Conservation (phyloP, 2,797 vertebrate species). For the Acanthurus leucopareius region DNA sequence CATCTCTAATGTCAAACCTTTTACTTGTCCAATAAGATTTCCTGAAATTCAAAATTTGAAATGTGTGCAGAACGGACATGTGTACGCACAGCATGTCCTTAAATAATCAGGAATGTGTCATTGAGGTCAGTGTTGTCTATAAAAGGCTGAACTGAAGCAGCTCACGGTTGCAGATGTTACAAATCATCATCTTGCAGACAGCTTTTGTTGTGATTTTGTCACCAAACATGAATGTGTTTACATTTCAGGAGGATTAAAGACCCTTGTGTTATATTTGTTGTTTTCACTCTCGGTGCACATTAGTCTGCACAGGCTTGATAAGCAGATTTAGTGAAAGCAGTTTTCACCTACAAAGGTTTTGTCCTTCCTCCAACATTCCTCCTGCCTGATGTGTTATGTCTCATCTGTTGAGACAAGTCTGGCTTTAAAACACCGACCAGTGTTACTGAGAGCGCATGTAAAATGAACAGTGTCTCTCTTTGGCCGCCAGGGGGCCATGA, state of each 20-base stretch:
- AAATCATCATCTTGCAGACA: neutral
- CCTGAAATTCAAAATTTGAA: too few species aligned
- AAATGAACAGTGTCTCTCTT: neutral
- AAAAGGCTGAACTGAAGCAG: neutral
- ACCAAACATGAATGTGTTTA: neutral
- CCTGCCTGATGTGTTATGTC: conserved; percentile 60
- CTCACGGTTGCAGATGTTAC: neutral
- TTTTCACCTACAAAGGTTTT: conserved; percentile 41
- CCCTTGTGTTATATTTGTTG: neutral
- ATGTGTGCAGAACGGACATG: too few species aligned
- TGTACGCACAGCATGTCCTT: neutral
- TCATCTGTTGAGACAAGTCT: conserved; percentile 76
- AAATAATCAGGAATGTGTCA: neutral
- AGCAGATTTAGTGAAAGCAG: conserved; percentile 32
- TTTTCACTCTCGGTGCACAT: conserved; percentile 20
- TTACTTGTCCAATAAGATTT: conserved; percentile 1
- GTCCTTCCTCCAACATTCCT: conserved; percentile 75
- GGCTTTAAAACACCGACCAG: conserved; percentile 43
- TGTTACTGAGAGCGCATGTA: conserved; percentile 45
- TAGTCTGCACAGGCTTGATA: conserved; percentile 13
- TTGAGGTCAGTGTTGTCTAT: neutral
- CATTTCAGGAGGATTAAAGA: neutral
- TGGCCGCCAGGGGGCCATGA: conserved; percentile 68
- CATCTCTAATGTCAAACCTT: conserved; percentile 3
- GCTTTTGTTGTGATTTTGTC: neutral